Evolutionary conservation across 2,113 vertebrate species (phyloP).

Genomic region (Lepus europaeus): DNA sequence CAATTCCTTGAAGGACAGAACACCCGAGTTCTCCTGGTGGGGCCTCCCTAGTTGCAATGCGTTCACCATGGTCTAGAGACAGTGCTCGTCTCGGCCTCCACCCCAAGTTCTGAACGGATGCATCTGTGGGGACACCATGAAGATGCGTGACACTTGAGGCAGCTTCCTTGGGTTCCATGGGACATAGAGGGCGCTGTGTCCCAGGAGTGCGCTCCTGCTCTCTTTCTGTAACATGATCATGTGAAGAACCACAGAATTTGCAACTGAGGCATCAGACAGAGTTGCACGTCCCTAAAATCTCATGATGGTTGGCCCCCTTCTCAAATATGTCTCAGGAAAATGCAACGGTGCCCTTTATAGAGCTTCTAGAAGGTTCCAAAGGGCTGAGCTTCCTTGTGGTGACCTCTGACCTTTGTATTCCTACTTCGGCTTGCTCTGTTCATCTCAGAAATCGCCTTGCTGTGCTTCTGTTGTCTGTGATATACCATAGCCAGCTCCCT

Average conservation of each 20-base stretch:
- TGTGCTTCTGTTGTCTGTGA: background rate
- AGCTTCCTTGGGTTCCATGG: background rate
- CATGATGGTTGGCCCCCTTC: background rate
- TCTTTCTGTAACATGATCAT: background rate
- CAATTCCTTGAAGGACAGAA: background rate
- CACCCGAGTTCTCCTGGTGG: background rate
- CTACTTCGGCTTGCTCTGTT: background rate
- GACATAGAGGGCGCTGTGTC: background rate
- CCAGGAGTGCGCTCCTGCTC: background rate
- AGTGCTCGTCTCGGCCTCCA: background rate
- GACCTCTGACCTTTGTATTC: background rate
- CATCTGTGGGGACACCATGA: background rate
- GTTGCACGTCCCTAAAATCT: conserved; percentile 4
- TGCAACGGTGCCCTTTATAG: background rate
- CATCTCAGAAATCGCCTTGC: background rate
- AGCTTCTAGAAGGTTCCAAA: background rate
- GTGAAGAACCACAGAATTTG: background rate
- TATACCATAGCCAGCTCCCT: background rate
- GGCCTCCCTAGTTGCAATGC: background rate
- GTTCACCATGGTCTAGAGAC: background rate
- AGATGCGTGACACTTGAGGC: background rate
- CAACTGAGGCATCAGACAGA: background rate
- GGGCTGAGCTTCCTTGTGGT: background rate
- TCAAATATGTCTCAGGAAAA: background rate
- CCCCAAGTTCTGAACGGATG: background rate